Percentiles rank a stretch among this genome's conserved stretches.
These are phyloP conservation scores for Musca vetustissima DNA, from an alignment of 1,140 invertebrate genomes.

Conservation along the genomic window DNA sequence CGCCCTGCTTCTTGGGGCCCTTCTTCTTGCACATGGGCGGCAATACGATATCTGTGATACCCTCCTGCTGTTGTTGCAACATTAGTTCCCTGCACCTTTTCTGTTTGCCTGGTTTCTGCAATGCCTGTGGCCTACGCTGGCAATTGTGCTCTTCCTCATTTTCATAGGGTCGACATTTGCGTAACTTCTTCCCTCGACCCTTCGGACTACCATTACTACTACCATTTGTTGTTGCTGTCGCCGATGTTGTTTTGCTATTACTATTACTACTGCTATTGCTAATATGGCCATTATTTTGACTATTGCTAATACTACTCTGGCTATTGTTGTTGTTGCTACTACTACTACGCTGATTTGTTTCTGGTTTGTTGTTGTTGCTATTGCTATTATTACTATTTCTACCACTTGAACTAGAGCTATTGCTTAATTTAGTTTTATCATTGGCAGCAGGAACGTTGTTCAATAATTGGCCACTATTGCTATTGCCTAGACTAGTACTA, in stretches of 20 bases:
- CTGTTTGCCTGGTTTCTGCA: slow-evolving; percentile 34
- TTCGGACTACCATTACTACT: slow-evolving; percentile 32
- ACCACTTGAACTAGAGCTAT: slow-evolving; percentile 23
- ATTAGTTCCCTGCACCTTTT: slow-evolving; percentile 38
- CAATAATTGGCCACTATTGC: slow-evolving; percentile 22
- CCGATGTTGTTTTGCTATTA: slow-evolving; percentile 24
- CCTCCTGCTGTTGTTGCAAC: slow-evolving; percentile 30
- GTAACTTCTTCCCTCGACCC: slow-evolving; percentile 39
- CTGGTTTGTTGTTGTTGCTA: slow-evolving; percentile 12
- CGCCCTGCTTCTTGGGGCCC: slow-evolving; percentile 9
- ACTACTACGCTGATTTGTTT: slow-evolving; percentile 18
- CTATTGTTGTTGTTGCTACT: slow-evolving; percentile 23
- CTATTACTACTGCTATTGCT: slow-evolving; percentile 45
- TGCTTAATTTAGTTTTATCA: slow-evolving; percentile 32
- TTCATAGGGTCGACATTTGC: slow-evolving; percentile 41
- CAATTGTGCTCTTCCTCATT: slow-evolving; percentile 47
- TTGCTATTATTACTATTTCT: slow-evolving; percentile 21
- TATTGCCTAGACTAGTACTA: slow-evolving; percentile 30
- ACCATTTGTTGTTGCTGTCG: slow-evolving; percentile 29
- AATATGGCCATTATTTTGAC: slow-evolving; percentile 27
- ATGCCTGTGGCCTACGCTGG: slow-evolving; percentile 28
- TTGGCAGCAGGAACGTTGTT: slow-evolving; percentile 48
- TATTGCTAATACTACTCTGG: slow-evolving; percentile 20
- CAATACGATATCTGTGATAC: background rate
- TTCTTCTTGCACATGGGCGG: slow-evolving; percentile 19